These are phyloP conservation scores for Sebastes itinus DNA, from an alignment of 2,797 vertebrate genomes.

Conservation along the genomic window DNA sequence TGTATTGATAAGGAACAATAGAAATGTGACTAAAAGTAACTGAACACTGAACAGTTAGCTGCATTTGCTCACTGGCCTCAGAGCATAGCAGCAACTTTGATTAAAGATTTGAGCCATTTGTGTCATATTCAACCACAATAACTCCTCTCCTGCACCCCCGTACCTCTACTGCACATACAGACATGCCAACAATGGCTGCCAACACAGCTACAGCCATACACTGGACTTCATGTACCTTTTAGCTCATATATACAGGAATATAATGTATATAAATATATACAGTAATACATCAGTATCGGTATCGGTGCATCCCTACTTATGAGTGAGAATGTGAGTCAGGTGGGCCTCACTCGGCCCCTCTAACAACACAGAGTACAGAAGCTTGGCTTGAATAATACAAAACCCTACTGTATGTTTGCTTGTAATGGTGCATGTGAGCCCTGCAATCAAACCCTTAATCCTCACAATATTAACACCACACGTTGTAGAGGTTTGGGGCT, in stretches of 20 bases:
- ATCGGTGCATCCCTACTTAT: too few species aligned
- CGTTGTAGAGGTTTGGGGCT: conserved; percentile 26
- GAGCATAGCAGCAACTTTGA: not conserved
- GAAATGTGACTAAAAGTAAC: not conserved
- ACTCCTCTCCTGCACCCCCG: not conserved
- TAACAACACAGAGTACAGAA: not conserved
- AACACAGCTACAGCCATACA: not conserved
- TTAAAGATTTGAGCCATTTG: not conserved
- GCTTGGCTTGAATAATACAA: not conserved
- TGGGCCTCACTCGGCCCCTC: not conserved
- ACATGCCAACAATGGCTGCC: not conserved
- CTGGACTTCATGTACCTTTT: not conserved
- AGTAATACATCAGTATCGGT: too few species aligned
- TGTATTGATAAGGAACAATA: too few species aligned
- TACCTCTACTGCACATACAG: too few species aligned
- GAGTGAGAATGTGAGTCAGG: not conserved
- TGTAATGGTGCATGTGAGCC: conserved; percentile 39
- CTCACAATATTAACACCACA: conserved; percentile 40
- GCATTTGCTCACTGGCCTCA: not conserved
- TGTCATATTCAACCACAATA: not conserved
- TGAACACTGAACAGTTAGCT: not conserved
- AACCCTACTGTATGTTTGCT: conserved; percentile 43
- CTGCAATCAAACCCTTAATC: conserved; percentile 71
- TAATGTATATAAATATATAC: too few species aligned
- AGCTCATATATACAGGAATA: not conserved